Percentiles rank a stretch among this genome's conserved stretches.
Conservation (phyloP, 2,113 vertebrate genomes). For the Laterallus jamaicensis region DNA sequence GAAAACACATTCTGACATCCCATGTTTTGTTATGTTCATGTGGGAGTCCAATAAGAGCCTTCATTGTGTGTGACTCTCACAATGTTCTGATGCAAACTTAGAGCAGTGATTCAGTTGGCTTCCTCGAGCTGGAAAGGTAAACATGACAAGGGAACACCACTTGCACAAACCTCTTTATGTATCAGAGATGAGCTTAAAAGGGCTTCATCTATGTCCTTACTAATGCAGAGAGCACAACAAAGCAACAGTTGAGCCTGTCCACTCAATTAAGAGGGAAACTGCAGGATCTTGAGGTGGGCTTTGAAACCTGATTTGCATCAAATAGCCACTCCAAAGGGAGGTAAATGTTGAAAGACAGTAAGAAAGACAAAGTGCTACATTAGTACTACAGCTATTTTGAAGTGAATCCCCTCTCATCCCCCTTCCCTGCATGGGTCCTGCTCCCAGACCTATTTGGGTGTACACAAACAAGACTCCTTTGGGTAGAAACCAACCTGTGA, state of each 20-base stretch:
- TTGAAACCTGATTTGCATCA: background rate
- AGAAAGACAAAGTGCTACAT: background rate
- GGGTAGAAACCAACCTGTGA: background rate
- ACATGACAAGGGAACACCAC: background rate
- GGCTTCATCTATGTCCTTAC: background rate
- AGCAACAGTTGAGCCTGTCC: background rate
- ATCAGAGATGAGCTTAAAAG: background rate
- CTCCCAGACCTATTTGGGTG: background rate
- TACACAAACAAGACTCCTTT: background rate
- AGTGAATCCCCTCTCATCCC: fast-evolving
- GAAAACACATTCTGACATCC: background rate
- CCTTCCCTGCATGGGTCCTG: background rate
- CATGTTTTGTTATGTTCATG: fast-evolving
- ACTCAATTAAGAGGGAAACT: background rate
- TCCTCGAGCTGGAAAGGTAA: background rate
- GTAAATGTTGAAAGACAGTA: background rate
- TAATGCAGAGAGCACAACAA: background rate
- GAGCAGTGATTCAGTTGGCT: fast-evolving
- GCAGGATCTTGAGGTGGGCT: background rate
- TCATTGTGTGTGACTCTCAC: background rate
- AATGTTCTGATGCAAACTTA: fast-evolving
- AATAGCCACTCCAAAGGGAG: background rate
- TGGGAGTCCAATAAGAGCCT: background rate
- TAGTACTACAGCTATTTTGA: fast-evolving
- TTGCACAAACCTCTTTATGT: background rate